Evolutionary conservation across 1,140 invertebrate species (phyloP), one percentile per base, ranked within the genome.

Genomic region (Plectus sambesii): DNA sequence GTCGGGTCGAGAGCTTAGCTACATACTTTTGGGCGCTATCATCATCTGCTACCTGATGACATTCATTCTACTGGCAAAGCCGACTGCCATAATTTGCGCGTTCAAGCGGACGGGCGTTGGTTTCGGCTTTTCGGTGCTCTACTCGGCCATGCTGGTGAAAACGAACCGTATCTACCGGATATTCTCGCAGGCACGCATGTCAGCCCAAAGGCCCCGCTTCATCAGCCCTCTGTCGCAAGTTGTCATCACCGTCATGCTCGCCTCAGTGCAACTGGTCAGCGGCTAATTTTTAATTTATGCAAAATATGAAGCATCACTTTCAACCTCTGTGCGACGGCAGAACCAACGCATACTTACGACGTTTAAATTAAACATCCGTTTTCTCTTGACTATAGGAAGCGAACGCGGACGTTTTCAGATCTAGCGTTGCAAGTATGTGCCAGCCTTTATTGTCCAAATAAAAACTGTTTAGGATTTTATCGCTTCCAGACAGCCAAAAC

Each of bases 1-100:
- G 1, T 83, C 83, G 0, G 83, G 83, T 1, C 69, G 85, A 41
- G 85, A 88, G 62, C 72, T 87, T 0, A 84, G 81, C 60, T 83
- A 84, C 63, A 79, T 83, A 26, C 77, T 85, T 15, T 69, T 85
- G 2, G 59, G 71, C 24, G 79, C 79, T 26, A 75, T 80, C 47
- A 64, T 79, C 15, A 66, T 75, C 6, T 80, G 77, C 57, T 80
- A 80, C 57, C 63, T 70, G 6, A 78, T 79, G 72, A 76, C 77
- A 33, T 80, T 80, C 59, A 65, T 80, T 6, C 75, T 80, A 39
- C 62, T 81, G 20, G 72, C 78, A 33, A 72, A 72, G 42, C 82
- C 82, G 5, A 77, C 76, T 2, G 68, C 70, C 0, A 62, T 76
- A 48, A 76, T 76, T 12, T 84, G 82, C 64, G 75, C 76, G 3